phyloP scores from a whole-genome alignment of 2,888 invertebrate genomes.

The Nymphalis urticae region DNA sequence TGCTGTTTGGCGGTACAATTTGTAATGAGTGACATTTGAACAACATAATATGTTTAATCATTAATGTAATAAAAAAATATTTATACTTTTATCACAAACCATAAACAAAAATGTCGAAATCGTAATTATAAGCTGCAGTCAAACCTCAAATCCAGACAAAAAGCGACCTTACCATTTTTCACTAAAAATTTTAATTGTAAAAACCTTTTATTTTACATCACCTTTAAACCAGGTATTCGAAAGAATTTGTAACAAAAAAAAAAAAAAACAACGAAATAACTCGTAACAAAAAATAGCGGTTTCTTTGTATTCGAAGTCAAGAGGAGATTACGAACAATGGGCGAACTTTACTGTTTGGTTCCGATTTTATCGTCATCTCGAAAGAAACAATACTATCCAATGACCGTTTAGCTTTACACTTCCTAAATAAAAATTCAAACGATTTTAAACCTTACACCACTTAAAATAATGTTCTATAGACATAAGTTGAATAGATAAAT shows the following conservation, averaged over 20 bases:
- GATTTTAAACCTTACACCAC: constrained; percentile 37
- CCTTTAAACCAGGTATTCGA: constrained; percentile 64
- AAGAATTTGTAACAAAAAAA: constrained; percentile 61
- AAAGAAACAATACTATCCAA: constrained; percentile 51
- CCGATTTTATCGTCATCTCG: constrained; percentile 66
- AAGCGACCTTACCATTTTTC: constrained; percentile 47
- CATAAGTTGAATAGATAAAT: constrained; percentile 12
- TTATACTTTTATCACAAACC: background rate
- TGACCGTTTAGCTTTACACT: constrained; percentile 11
- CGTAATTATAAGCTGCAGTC: constrained; percentile 47
- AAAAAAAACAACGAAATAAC: constrained; percentile 52
- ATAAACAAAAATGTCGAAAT: background rate
- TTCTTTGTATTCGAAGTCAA: constrained; percentile 64
- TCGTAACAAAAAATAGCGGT: constrained; percentile 61
- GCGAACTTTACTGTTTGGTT: constrained; percentile 66
- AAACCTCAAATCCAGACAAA: constrained; percentile 43
- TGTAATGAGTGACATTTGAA: no score
- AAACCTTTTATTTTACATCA: constrained; percentile 36
- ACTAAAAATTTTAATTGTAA: constrained; percentile 24
- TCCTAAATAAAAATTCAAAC: constrained; percentile 19
- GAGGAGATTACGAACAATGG: constrained; percentile 67
- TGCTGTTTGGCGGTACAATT: no score
- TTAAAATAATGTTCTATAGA: constrained; percentile 18
- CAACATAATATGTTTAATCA: no score
- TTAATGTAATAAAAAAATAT: background rate